Base-by-base conservation (phyloP, 2,797 vertebrate species). In the Thunnus albacares region DNA sequence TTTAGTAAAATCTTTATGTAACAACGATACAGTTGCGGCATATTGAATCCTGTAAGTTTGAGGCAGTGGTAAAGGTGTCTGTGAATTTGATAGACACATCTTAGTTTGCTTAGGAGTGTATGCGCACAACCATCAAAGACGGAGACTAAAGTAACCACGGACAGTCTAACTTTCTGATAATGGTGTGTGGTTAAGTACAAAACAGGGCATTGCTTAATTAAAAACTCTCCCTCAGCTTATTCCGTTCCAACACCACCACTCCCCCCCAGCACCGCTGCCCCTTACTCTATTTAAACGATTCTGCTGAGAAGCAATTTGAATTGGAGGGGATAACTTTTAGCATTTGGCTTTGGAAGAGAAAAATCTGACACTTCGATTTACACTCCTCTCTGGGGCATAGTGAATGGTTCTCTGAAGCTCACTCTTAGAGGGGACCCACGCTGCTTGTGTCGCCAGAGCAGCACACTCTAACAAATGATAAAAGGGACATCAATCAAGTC, bases 351-450 rank as follows among this genome's bases (percentile, higher is more conserved):
- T 63, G 84, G 87, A 90, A 86, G 80, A 89, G 86, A 92, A 92
- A 92, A 93, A 92, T 90, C 90, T 89, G 94, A 95, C 88, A 90
- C 87, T 93, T 87, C 90, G 92, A 94, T 95, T 94, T 93, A 88
- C 81, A 73, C 88, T 74, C 82, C 67, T 89, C 94, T 93, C 93
- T 78, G 84, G 93, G 91, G 91, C 77, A 84, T 76, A 73, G 82
- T 80, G 89, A 91, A 91, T 68, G 83, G 90, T 82, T 94, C 92
- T 92, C 89, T 88, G 87, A 93, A 83, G 88, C 91, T 91, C 87
- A 63, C 83, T 92, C 91, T 93, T 90, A 89, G 90, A 91, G 92
- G 85, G 41, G 84, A 82, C 90, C 92, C 72, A 30, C 75, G 85
- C 90, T 81, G 90, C 86, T 83, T 77, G 76, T 89, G 89, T 86